Evolutionary conservation across 2,797 vertebrate genomes (phyloP).

Genomic region (Acanthurus tractus): DNA sequence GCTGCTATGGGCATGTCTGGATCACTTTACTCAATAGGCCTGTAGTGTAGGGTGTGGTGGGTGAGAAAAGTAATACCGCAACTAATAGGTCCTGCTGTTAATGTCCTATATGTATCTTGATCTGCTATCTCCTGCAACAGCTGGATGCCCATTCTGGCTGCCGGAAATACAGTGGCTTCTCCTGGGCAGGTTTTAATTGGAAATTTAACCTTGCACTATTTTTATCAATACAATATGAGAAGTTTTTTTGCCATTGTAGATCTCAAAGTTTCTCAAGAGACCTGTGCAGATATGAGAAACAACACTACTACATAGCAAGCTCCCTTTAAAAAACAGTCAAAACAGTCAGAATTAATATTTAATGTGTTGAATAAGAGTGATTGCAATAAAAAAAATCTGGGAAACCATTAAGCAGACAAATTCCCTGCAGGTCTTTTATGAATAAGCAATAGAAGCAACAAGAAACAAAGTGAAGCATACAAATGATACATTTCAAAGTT

Average conservation of each 20-base stretch:
- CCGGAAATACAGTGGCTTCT: constrained; percentile 65
- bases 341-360: neutral
- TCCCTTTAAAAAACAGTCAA: too few relatives aligned
- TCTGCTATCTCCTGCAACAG: constrained; percentile 71
- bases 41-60: constrained; percentile 65
- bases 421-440: neutral
- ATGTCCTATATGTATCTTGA: constrained; percentile 70
- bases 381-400: neutral
- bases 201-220: constrained; percentile 60
- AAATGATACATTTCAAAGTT: constrained; percentile 27
- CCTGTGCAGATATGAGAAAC: neutral
- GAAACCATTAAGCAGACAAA: neutral
- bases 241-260: neutral
- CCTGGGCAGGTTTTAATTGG: constrained; percentile 60
- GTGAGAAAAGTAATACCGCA: constrained; percentile 74
- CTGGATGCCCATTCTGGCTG: constrained; percentile 70
- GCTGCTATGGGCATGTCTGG: constrained; percentile 78
- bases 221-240: constrained; percentile 51
- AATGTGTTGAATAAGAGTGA: neutral
- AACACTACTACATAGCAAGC: neutral
- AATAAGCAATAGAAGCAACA: neutral
- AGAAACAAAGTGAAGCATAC: neutral
- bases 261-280: constrained; percentile 26
- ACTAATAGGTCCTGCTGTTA: constrained; percentile 67
- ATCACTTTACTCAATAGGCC: constrained; percentile 83